A percentile compares a stretch with the other conserved stretches of the same genome.
Conservation (phyloP, 2,888 invertebrate species). For the Megamerina dolium region DNA sequence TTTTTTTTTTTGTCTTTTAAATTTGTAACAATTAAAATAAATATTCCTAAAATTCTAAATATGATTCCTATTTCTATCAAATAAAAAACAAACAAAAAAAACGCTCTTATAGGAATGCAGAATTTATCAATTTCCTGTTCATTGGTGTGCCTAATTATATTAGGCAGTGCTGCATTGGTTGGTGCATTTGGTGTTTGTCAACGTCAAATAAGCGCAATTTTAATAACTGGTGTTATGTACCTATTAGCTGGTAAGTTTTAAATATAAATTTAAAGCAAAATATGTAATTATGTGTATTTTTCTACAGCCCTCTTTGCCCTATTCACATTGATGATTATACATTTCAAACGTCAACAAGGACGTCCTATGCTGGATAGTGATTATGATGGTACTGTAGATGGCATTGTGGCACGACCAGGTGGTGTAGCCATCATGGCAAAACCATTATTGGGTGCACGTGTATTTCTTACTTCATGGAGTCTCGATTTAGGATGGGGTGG, state of each 20-base stretch:
- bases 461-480: conserved; percentile 76
- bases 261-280: not conserved
- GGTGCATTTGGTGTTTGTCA: conserved; percentile 84
- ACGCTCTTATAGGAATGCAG: conserved; percentile 80
- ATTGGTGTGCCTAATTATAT: conserved; percentile 81
- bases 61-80: too few relatives aligned
- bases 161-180: conserved; percentile 80
- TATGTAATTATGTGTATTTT: not conserved
- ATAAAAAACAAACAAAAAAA: too few relatives aligned
- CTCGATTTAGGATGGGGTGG: conserved; percentile 82
- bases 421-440: conserved; percentile 53
- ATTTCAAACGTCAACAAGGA: conserved; percentile 77
- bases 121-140: conserved; percentile 93
- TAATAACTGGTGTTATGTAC: conserved; percentile 92
- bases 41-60: too few relatives aligned
- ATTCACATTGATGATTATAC: conserved; percentile 87
- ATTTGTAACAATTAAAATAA: too few relatives aligned
- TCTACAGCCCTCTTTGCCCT: conserved; percentile 78
- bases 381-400: conserved; percentile 65
- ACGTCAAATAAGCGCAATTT: conserved; percentile 88
- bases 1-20: too few relatives aligned
- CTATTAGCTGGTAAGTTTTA: conserved; percentile 70
- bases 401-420: conserved; percentile 56
- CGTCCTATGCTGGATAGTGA: conserved; percentile 58
- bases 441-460: conserved; percentile 60